Base-by-base conservation (phyloP, 2,113 vertebrate species). In the Campylomormyrus tamandua region DNA sequence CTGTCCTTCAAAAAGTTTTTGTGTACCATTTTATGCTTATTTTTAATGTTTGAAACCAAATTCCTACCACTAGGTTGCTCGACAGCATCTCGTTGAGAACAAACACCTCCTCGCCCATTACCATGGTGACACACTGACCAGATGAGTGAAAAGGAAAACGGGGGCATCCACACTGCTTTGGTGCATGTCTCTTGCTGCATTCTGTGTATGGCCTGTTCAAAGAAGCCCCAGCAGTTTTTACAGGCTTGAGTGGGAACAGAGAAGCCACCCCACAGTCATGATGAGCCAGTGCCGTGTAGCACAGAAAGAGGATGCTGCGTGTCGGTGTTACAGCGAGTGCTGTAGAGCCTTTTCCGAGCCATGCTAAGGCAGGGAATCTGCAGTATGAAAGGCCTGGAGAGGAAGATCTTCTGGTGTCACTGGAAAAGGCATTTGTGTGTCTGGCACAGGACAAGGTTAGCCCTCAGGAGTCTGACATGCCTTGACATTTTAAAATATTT, bases 41-140 rank as follows among this genome's bases (percentile, higher is more conserved):
- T 74, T 35, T 74, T 35, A 74, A 17, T 35, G 31, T 74, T 74
- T 74, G 35, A 74, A 35, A 31, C 27, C 10, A 74, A 74, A 77
- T 77, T 39, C 31, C 70, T 31, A 77, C 31, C 27, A 39, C 11
- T 13, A 13, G 94, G 91, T 88, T 90, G 24, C 52, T 45, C 31
- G 2, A 66, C 52, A 74, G 77, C 56, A 83, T 56, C 53, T 15
- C 84, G 42, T 5, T 91, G 46, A 84, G 35, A 35, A 50, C 42
- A 31, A 48, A 53, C 83, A 48, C 83, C 24, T 48, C n/a, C 88
- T 52, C 53, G 19, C 83, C 39, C 87, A 93, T 94, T 95, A 91
- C 95, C 94, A 95, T 94, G 93, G 93, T 94, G 94, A 95, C 94
- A 93, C 94, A 93, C 93, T 77, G 93, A 89, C 90, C 92, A 91